Evolutionary conservation across 2,113 vertebrate genomes (phyloP), one percentile per base, ranked within the genome.

Genomic region (Siphamia tubifer): DNA sequence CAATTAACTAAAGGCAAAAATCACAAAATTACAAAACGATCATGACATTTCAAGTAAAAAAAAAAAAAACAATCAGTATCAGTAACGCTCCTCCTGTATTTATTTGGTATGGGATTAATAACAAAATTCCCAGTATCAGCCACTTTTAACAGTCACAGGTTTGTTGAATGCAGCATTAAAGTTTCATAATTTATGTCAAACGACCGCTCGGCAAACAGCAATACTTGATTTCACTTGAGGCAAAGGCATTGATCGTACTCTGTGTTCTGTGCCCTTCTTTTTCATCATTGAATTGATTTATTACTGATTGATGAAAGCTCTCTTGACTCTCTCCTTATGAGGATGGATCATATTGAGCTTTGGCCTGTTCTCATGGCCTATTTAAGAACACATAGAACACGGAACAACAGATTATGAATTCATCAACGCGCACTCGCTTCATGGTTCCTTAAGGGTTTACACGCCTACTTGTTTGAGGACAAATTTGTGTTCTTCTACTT

Each of bases 201-300:
- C 10, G 47, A 61, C 40, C 12, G 42, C 30, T 34, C 36, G 38
- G 44, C 38, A 52, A 16, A 44, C 12, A 35, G 52, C 40, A 8
- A 1, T 38, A 51, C 47, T 66, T 62, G 60, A 48, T 53, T 60
- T 40, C 13, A 77, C 64, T 77, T 15, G 38, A 39, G 9, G 42
- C 72, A 45, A 77, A 81, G 38, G 16, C 38, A 82, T 73, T 70
- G 78, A 82, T 85, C 74, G 45, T 55, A 61, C 65, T 11, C 32
- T 27, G 43, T 56, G 67, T 64, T 63, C 21, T 23, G 30, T 55
- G 47, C 45, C 52, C 43, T 63, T 39, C 49, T 74, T 61, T 77
- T 83, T 66, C 35, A 82, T 76, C 70, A 45, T 9, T 1, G 1
- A 5, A 79, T 85, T 71, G 68, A 89, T 79, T 79, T 55, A 65